phyloP scores from a whole-genome alignment of 2,113 vertebrate genomes.

The Anhinga rufa region DNA sequence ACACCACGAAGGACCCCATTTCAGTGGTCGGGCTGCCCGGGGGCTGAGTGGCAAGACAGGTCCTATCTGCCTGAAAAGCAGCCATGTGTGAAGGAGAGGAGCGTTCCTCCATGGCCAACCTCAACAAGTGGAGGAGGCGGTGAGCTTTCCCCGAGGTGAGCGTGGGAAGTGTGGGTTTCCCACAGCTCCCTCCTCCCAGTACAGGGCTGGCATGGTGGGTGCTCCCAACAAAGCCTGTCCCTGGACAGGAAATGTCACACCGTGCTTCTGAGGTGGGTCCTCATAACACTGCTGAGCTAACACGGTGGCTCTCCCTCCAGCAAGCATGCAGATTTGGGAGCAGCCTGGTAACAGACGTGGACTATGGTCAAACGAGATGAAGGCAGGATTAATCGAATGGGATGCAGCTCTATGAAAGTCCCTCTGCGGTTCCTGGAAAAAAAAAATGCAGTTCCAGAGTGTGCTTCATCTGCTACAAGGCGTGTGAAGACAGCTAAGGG shows the following conservation, averaged over 20 bases:
- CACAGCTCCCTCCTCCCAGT: neutral
- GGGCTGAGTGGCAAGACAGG: rapidly evolving
- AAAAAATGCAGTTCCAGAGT: neutral
- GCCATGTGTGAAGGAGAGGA: neutral
- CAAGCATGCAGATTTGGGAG: neutral
- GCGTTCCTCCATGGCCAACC: rapidly evolving
- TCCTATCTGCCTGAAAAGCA: neutral
- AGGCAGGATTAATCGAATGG: neutral
- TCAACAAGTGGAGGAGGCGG: neutral
- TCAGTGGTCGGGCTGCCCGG: rapidly evolving
- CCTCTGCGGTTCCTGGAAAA: neutral
- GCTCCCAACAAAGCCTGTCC: neutral
- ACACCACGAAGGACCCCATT: neutral
- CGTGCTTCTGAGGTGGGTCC: neutral
- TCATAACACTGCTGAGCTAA: neutral
- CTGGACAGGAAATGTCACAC: neutral
- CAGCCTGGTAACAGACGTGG: neutral
- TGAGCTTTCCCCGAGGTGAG: neutral
- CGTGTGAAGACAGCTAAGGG: neutral
- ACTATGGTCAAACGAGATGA: neutral
- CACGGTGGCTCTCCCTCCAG: rapidly evolving
- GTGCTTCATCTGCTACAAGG: neutral
- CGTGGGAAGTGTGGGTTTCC: neutral
- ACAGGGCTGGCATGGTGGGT: neutral
- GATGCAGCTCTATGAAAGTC: neutral